Conservation (phyloP, 2,888 invertebrate species). For the Sussaba pulchella region DNA sequence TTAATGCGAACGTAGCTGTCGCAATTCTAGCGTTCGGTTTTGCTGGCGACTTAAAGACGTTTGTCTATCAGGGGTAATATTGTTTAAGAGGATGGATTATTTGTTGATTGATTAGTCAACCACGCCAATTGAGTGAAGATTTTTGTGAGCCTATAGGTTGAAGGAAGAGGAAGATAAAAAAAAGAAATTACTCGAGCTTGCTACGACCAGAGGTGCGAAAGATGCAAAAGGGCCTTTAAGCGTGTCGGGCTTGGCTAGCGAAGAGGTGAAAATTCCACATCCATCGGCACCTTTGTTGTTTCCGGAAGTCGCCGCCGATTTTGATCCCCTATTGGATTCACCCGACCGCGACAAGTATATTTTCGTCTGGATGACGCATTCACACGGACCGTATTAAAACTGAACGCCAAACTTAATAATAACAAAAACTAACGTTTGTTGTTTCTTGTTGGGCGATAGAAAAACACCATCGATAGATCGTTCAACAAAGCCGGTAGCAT, state of each 20-base stretch:
- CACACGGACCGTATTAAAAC: too few species aligned
- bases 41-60: too few species aligned
- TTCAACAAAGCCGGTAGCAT: conserved; percentile 86
- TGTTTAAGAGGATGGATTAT: too few species aligned
- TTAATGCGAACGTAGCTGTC: too few species aligned
- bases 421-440: not conserved
- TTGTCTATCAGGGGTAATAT: too few species aligned
- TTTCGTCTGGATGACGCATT: not conserved
- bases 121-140: too few species aligned
- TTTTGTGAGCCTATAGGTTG: conserved; percentile 68
- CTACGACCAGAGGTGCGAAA: conserved; percentile 72
- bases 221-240: conserved; percentile 70
- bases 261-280: conserved; percentile 66
- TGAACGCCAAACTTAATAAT: not conserved
- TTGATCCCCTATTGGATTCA: conserved; percentile 45
- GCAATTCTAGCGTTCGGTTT: too few species aligned
- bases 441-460: too few species aligned
- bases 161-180: conserved; percentile 78
- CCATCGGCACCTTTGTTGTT: conserved; percentile 56
- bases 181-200: conserved; percentile 74
- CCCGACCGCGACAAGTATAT: conserved; percentile 76
- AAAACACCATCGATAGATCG: conserved; percentile 86
- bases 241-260: conserved; percentile 52
- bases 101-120: too few species aligned
- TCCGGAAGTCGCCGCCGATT: conserved; percentile 48